phyloP scores from a whole-genome alignment of 2,888 invertebrate genomes.

The Chalcis sispes region DNA sequence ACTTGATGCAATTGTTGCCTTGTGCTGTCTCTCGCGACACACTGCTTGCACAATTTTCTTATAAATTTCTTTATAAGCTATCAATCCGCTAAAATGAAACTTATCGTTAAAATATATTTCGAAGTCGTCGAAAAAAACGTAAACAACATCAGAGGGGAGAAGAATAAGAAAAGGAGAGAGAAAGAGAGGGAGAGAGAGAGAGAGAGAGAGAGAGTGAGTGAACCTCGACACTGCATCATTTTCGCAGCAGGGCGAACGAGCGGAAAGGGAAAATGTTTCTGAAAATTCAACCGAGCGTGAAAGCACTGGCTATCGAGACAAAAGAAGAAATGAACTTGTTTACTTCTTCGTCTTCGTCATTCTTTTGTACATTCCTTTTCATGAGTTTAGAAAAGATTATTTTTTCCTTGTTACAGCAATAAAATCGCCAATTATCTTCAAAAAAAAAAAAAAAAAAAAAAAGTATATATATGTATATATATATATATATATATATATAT shows the following conservation, averaged over 20 bases:
- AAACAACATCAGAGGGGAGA: not conserved
- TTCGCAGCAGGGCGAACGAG: not conserved
- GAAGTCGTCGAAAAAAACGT: not conserved
- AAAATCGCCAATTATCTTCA: no score
- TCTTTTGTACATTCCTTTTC: not conserved
- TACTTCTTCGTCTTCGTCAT: not conserved
- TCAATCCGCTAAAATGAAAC: no score
- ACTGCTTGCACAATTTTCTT: no score
- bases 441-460: no score
- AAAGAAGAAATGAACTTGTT: not conserved
- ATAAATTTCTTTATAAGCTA: no score
- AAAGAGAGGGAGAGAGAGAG: not conserved
- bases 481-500: no score
- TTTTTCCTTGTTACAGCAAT: not conserved
- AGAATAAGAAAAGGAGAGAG: not conserved
- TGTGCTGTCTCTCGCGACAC: no score
- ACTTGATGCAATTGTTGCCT: no score
- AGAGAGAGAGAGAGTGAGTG: not conserved
- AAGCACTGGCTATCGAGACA: not conserved
- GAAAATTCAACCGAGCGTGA: conserved; percentile 1
- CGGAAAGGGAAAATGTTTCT: conserved; percentile 1
- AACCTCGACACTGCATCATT: not conserved
- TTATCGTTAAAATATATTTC: no score
- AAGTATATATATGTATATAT: no score
- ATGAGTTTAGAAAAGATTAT: not conserved